phyloP scores from a whole-genome alignment of 2,888 invertebrate genomes.

The Agrilus mali region DNA sequence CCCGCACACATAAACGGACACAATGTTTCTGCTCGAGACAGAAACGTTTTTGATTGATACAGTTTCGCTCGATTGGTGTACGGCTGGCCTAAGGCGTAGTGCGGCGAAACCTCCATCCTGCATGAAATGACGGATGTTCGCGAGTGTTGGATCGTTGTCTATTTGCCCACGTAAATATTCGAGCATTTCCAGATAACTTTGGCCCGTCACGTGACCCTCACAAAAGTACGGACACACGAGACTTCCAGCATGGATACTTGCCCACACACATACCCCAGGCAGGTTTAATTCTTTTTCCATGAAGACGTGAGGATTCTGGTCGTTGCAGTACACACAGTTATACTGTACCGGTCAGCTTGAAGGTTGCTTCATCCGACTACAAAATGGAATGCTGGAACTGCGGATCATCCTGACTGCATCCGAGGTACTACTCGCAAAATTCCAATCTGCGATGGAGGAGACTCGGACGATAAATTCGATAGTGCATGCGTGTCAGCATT shows the following conservation, averaged over 20 bases:
- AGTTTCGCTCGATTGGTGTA: too few relatives aligned
- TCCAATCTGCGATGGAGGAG: slow-evolving; percentile 12
- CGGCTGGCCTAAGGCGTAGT: slow-evolving; percentile 8
- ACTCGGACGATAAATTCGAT: slow-evolving; percentile 9
- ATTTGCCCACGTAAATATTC: slow-evolving; percentile 5
- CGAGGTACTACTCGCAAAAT: slow-evolving; percentile 14
- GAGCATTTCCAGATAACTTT: slow-evolving; percentile 11
- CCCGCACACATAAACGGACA: too few relatives aligned
- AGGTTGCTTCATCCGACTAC: slow-evolving; percentile 17
- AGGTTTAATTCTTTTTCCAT: slow-evolving; percentile 12
- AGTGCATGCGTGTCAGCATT: slow-evolving; percentile 3
- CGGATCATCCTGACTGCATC: slow-evolving; percentile 8
- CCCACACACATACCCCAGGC: slow-evolving; percentile 15
- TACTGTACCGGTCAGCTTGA: slow-evolving; percentile 18
- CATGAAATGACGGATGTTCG: slow-evolving; percentile 7
- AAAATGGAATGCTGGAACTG: slow-evolving; percentile 11
- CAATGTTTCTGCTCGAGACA: too few relatives aligned
- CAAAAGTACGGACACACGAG: slow-evolving; percentile 16
- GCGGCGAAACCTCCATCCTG: slow-evolving; percentile 13
- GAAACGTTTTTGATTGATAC: too few relatives aligned
- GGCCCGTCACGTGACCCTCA: slow-evolving; percentile 5
- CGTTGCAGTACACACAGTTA: slow-evolving; percentile 12
- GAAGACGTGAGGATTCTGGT: slow-evolving; percentile 13
- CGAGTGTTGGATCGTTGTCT: slow-evolving; percentile 4
- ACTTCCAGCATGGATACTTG: slow-evolving; percentile 12